phyloP scores from a whole-genome alignment of 2,797 vertebrate genomes.

The Cyprinella venusta region DNA sequence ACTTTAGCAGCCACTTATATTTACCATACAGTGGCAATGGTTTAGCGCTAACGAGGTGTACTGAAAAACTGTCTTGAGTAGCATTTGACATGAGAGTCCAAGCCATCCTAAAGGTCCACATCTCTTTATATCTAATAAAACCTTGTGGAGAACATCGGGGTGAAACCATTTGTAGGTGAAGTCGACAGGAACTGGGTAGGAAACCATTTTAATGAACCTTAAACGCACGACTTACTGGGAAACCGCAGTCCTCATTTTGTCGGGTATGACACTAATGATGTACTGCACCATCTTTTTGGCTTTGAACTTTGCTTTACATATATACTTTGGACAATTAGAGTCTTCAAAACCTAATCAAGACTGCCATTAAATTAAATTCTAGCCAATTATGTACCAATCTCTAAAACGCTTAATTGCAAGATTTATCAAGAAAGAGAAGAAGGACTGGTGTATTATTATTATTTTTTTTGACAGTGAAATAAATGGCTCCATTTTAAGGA shows the following conservation, averaged over 20 bases:
- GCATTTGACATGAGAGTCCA: neutral
- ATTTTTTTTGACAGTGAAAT: neutral
- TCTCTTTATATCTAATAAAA: conserved; percentile 5
- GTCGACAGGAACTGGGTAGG: conserved; percentile 22
- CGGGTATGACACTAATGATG: conserved; percentile 38
- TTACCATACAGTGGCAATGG: no score
- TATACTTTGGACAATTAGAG: conserved; percentile 19
- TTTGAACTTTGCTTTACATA: conserved; percentile 16
- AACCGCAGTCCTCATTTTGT: conserved; percentile 21
- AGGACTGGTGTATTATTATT: neutral
- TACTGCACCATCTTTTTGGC: conserved; percentile 10
- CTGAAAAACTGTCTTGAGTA: neutral
- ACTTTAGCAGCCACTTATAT: neutral
- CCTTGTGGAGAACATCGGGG: neutral
- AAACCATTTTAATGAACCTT: conserved; percentile 47
- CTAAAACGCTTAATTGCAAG: neutral
- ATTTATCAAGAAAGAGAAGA: conserved; percentile 18
- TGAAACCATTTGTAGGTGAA: conserved; percentile 10
- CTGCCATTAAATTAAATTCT: conserved; percentile 17
- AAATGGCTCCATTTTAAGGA: neutral
- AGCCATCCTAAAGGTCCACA: neutral
- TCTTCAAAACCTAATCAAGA: conserved; percentile 15
- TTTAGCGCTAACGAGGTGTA: neutral
- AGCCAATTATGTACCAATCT: neutral
- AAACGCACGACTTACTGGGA: neutral